Percentiles rank a stretch among this genome's conserved stretches.
Evolutionary conservation across 2,113 vertebrate genomes (phyloP).

Genomic region (Polypterus bichir): DNA sequence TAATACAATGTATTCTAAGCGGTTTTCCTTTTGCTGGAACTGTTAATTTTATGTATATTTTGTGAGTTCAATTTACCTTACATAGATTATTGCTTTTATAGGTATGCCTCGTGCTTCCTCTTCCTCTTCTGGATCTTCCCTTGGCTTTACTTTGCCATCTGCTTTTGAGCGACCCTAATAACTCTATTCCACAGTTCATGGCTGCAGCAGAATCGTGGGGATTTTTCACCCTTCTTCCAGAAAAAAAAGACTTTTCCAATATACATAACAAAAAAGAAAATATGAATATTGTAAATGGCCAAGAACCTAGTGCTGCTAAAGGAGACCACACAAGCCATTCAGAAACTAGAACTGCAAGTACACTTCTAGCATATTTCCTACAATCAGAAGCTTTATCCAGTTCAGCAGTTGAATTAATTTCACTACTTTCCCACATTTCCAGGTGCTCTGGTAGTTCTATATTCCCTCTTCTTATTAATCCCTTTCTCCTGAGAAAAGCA

Average conservation of each 20-base stretch:
- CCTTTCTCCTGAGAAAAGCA: constrained; percentile 36
- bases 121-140: constrained; percentile 52
- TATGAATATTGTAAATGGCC: no score
- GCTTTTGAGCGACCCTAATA: constrained; percentile 48
- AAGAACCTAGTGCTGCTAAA: background rate
- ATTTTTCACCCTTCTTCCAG: constrained; percentile 27
- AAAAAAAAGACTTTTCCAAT: background rate
- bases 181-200: constrained; percentile 44
- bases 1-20: no score
- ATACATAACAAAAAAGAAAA: no score
- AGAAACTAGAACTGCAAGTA: constrained; percentile 33
- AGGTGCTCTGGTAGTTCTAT: constrained; percentile 32
- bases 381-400: constrained; percentile 33
- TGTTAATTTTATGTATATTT: constrained; percentile 4
- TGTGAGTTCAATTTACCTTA: no score
- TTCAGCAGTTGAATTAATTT: constrained; percentile 58
- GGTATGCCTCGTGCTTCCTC: constrained; percentile 56
- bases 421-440: constrained; percentile 53
- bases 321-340: constrained; percentile 4
- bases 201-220: constrained; percentile 22
- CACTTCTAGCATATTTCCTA: constrained; percentile 44
- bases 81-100: constrained; percentile 28
- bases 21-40: no score
- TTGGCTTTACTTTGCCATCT: constrained; percentile 67
- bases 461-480: constrained; percentile 35